A percentile compares a stretch with the other conserved stretches of the same genome.
Evolutionary conservation across 2,888 invertebrate species (phyloP).

Genomic region (Dicycla oo): DNA sequence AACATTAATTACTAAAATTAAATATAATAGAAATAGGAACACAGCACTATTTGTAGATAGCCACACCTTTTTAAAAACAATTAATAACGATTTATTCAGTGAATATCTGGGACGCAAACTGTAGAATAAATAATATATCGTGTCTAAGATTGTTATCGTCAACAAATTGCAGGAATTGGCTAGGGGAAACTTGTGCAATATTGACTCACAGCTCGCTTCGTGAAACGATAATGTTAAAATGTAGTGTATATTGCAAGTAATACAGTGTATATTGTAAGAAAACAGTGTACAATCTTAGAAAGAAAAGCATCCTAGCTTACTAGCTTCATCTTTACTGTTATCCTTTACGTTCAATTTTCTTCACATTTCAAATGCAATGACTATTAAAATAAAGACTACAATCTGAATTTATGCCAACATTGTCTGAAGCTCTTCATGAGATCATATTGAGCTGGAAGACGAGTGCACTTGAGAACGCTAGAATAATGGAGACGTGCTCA

Average conservation of each 20-base stretch:
- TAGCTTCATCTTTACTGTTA: slow-evolving; percentile 3
- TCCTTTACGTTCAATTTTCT: slow-evolving; percentile 25
- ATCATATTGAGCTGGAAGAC: slow-evolving; percentile 26
- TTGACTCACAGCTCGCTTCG: slow-evolving; percentile 8
- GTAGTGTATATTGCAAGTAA: slow-evolving; percentile 6
- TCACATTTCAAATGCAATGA: slow-evolving; percentile 33
- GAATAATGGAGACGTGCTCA: slow-evolving; percentile 41
- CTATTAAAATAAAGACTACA: slow-evolving; percentile 40
- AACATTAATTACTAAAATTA: background rate
- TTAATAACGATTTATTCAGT: background rate
- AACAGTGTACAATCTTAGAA: slow-evolving; percentile 1
- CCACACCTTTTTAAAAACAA: background rate
- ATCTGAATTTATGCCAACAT: slow-evolving; percentile 17
- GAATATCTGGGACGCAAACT: slow-evolving; percentile 15
- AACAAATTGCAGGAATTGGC: slow-evolving; percentile 30
- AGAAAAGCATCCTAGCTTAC: background rate
- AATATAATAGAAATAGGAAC: slow-evolving; percentile 11
- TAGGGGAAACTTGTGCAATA: slow-evolving; percentile 29
- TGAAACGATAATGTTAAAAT: slow-evolving; percentile 25
- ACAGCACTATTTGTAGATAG: background rate
- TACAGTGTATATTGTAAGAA: slow-evolving; percentile 8
- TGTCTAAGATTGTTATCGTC: slow-evolving; percentile 26
- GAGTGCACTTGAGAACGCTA: slow-evolving; percentile 38
- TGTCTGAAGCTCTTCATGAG: slow-evolving; percentile 29
- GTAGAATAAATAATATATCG: slow-evolving; percentile 27